Percentiles rank a stretch among this genome's conserved stretches.
phyloP scores from a whole-genome alignment of 2,888 invertebrate species.

The Drosophila cognata region DNA sequence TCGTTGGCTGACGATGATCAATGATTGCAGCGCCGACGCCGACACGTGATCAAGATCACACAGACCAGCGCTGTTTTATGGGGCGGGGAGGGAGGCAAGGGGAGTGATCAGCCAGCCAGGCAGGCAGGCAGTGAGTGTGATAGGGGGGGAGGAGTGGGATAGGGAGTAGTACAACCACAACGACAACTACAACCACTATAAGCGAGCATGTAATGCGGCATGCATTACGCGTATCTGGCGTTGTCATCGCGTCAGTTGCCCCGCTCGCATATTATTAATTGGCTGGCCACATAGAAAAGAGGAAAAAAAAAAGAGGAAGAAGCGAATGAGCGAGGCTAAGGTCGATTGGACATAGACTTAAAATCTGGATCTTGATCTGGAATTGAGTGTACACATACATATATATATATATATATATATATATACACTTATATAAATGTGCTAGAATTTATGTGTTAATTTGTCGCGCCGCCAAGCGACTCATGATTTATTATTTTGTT shows the following conservation, averaged over 20 bases:
- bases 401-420: background rate
- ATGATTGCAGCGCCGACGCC: constrained; percentile 69
- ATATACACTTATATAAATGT: constrained; percentile 35
- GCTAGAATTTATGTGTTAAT: constrained; percentile 80
- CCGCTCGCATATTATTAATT: constrained; percentile 80
- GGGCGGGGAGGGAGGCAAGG: background rate
- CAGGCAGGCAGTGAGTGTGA: background rate
- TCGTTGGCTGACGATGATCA: constrained; percentile 72
- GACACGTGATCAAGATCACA: constrained; percentile 62
- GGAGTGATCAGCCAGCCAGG: background rate
- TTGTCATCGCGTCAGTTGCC: constrained; percentile 80
- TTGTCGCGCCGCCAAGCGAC: constrained; percentile 69
- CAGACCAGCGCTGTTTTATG: constrained; percentile 10
- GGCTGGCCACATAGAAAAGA: constrained; percentile 54
- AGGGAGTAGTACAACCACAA: background rate
- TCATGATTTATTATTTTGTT: constrained; percentile 69
- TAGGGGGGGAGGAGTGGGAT: background rate
- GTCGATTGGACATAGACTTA: background rate
- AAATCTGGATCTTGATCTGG: constrained; percentile 17
- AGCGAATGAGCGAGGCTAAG: background rate
- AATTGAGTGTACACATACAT: background rate
- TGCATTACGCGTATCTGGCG: constrained; percentile 79
- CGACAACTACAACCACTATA: constrained; percentile 22
- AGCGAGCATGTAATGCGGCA: constrained; percentile 71
- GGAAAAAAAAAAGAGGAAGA: too few relatives aligned